Base-by-base conservation (phyloP, 2,888 invertebrate genomes). In the Chrysomela aeneicollis region DNA sequence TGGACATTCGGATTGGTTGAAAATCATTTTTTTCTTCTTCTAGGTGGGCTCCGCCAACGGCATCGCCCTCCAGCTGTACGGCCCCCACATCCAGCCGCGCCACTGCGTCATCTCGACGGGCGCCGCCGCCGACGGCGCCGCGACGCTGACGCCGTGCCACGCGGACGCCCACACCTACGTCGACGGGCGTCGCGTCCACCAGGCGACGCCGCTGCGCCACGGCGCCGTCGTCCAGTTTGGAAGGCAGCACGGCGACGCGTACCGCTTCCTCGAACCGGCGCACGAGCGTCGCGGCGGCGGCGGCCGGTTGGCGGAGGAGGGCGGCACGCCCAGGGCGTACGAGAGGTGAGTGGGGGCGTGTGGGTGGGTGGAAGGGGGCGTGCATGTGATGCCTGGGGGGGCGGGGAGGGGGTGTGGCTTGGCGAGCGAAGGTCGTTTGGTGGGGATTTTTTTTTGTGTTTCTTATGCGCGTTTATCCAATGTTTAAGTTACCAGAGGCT, bases 161-260 rank as follows among this genome's bases (percentile, higher is more conserved):
- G 87, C 94, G 22, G 96, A 97, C 82, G 96, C 98, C 10, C 92
- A 96, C 79, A 95, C 96, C 30, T 96, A 94, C 82, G 94, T 98
- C 71, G 97, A 98, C 83, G 94, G 94, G 53, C 93, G 95, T 78
- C 89, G 95, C 73, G 93, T 97, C 77, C 90, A 91, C 79, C 97
- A 97, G 82, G 94, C 97, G 30, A 96, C 97, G 57, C 92, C 96
- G 73, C 85, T 98, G 64, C 85, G 92, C 89, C 93, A 94, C 84
- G 94, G 93, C 68, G 91, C 91, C 74, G 87, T 93, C 70, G 89
- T 94, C 64, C 93, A 93, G 85, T 93, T 94, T 82, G 94, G n/a
- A n/a, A n/a, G 94, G 55, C 57, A 42, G 42, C 89, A 93, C 72
- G 91, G 93, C 76, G 93, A 94, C 76, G 93, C 92, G 46, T 94